A percentile compares a stretch with the other conserved stretches of the same genome.
Evolutionary conservation across 2,888 invertebrate species (phyloP).

Genomic region (Tenodera sinensis): DNA sequence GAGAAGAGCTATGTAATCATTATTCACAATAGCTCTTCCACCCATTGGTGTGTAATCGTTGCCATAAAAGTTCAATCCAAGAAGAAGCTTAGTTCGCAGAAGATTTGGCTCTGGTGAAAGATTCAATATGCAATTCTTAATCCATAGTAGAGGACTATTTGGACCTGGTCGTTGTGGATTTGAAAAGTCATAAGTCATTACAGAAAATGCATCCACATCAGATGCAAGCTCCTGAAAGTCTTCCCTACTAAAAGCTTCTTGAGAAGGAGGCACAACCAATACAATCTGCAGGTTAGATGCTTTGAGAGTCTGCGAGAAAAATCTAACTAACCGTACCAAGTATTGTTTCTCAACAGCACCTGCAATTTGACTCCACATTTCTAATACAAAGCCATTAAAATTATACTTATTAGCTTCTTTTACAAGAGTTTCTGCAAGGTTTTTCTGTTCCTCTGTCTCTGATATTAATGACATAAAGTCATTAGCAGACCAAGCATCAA

Average conservation of each 20-base stretch:
- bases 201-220: conserved; percentile 78
- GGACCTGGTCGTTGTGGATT: conserved; percentile 80
- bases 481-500: conserved; percentile 79
- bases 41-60: conserved; percentile 79
- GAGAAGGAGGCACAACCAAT: conserved; percentile 74
- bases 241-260: conserved; percentile 65
- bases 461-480: conserved; percentile 70
- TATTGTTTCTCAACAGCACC: conserved; percentile 56
- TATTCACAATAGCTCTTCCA: conserved; percentile 77
- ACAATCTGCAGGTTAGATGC: conserved; percentile 56
- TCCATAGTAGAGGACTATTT: conserved; percentile 85
- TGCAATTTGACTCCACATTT: conserved; percentile 84
- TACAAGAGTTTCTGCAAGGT: conserved; percentile 64
- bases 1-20: conserved; percentile 72
- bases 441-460: conserved; percentile 61
- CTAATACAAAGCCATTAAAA: conserved; percentile 87
- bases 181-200: conserved; percentile 97
- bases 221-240: conserved; percentile 76
- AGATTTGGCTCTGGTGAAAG: conserved; percentile 60
- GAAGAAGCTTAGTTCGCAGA: conserved; percentile 72
- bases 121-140: conserved; percentile 68
- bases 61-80: conserved; percentile 93
- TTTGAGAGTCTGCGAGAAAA: conserved; percentile 53
- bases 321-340: conserved; percentile 61
- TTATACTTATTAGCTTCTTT: conserved; percentile 60